Conservation (phyloP, 1,140 invertebrate genomes). For the Drosophila kurseongensis region DNA sequence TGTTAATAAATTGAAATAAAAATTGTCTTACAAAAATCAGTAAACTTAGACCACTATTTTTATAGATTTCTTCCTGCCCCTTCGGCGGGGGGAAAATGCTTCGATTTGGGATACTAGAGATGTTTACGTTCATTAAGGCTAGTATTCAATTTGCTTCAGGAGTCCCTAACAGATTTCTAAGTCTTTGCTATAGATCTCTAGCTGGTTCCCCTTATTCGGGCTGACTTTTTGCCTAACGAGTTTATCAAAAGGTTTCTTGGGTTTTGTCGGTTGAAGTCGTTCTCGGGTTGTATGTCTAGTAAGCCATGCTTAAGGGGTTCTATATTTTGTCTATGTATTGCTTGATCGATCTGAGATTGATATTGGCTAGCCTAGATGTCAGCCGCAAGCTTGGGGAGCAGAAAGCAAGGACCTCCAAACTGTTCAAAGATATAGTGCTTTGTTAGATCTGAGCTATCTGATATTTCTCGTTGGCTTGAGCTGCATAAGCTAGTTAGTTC, state of each 20-base stretch:
- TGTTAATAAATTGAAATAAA: slow-evolving; percentile 31
- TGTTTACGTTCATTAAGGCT: slow-evolving; percentile 30
- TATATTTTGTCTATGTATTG: slow-evolving; percentile 66
- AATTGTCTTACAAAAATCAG: slow-evolving; percentile 46
- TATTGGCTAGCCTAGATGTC: slow-evolving; percentile 55
- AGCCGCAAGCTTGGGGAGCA: slow-evolving; percentile 29
- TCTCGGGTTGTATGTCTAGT: slow-evolving; percentile 59
- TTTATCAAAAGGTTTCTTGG: slow-evolving; percentile 2
- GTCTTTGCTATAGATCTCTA: slow-evolving; percentile 25
- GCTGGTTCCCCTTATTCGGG: slow-evolving; percentile 7
- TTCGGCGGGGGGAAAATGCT: slow-evolving; percentile 39
- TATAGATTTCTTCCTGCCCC: slow-evolving; percentile 20
- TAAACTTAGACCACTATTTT: slow-evolving; percentile 41
- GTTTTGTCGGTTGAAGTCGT: slow-evolving; percentile 42
- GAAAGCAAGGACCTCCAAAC: slow-evolving; percentile 21
- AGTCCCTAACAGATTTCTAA: slow-evolving; percentile 27
- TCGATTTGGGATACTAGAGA: slow-evolving; percentile 32
- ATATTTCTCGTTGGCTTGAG: slow-evolving; percentile 17
- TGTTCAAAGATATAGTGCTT: slow-evolving; percentile 15
- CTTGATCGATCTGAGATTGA: slow-evolving; percentile 56
- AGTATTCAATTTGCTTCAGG: slow-evolving; percentile 22
- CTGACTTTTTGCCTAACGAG: slow-evolving; percentile 18
- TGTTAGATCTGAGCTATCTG: slow-evolving; percentile 15
- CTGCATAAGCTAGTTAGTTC: slow-evolving; percentile 10
- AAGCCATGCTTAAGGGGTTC: slow-evolving; percentile 70